phyloP scores from a whole-genome alignment of 2,888 invertebrate species.

The Sarcophaga subvicina region DNA sequence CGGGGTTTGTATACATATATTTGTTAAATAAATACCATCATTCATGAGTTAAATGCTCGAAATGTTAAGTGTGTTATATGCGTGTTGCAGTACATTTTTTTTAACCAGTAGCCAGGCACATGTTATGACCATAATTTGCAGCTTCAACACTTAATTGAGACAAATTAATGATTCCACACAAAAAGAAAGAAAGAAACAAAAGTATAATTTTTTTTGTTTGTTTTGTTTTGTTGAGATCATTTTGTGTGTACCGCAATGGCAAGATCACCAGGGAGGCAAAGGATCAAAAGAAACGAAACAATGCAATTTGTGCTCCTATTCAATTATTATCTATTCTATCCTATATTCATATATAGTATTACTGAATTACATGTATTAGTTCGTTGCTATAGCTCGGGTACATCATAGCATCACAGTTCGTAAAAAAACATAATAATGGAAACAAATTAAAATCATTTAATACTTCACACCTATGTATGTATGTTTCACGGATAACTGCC shows the following conservation, averaged over 20 bases:
- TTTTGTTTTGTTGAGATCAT: neutral
- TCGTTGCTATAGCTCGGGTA: neutral
- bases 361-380: slow-evolving; percentile 11
- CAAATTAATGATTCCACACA: slow-evolving; percentile 34
- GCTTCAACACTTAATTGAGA: slow-evolving; percentile 55
- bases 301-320: neutral
- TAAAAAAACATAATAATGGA: slow-evolving; percentile 1
- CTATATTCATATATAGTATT: neutral
- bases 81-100: slow-evolving; percentile 48
- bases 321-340: neutral
- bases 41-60: too few species aligned
- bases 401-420: neutral
- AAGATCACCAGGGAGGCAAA: neutral
- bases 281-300: neutral
- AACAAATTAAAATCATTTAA: slow-evolving; percentile 45
- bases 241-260: neutral
- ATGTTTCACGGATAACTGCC: slow-evolving; percentile 20
- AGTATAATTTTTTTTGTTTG: neutral
- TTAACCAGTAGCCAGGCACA: slow-evolving; percentile 60
- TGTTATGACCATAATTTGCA: slow-evolving; percentile 59
- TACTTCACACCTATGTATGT: slow-evolving; percentile 47
- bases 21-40: too few species aligned
- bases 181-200: neutral
- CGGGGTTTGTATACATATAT: slow-evolving; percentile 14
- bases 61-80: slow-evolving; percentile 14